These are phyloP conservation scores for Strigamia crassipes DNA, from an alignment of 2,888 invertebrate species.

Conservation along the genomic window DNA sequence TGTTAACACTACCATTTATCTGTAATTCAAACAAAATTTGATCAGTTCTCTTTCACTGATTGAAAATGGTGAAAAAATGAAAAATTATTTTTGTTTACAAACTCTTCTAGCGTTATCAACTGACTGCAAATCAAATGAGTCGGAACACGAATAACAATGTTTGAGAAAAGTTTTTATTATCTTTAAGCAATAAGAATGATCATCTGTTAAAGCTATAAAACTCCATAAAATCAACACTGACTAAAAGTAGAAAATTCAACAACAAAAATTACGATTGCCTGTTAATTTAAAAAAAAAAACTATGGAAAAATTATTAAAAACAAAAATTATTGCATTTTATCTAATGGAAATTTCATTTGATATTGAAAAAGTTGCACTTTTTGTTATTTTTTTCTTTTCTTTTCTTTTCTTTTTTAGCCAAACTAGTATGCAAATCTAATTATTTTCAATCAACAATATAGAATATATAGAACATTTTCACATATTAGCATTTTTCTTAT, in stretches of 20 bases:
- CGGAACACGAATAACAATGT: too few species aligned
- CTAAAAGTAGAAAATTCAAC: neutral
- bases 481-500: neutral
- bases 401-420: neutral
- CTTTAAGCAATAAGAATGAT: neutral
- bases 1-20: too few species aligned
- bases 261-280: neutral
- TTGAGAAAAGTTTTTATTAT: neutral
- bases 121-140: too few species aligned
- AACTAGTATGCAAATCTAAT: conserved; percentile 10
- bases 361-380: neutral
- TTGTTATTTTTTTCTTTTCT: neutral
- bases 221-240: neutral
- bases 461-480: neutral
- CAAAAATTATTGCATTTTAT: neutral
- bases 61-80: too few species aligned
- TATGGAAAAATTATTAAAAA: neutral
- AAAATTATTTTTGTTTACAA: too few species aligned
- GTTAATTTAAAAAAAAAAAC: neutral
- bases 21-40: too few species aligned
- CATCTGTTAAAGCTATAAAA: neutral
- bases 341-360: neutral
- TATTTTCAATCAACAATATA: neutral
- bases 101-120: too few species aligned
- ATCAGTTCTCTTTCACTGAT: too few species aligned